Evolutionary conservation across 1,140 invertebrate genomes (phyloP).

Genomic region (honey bee (Apis mellifera)): DNA sequence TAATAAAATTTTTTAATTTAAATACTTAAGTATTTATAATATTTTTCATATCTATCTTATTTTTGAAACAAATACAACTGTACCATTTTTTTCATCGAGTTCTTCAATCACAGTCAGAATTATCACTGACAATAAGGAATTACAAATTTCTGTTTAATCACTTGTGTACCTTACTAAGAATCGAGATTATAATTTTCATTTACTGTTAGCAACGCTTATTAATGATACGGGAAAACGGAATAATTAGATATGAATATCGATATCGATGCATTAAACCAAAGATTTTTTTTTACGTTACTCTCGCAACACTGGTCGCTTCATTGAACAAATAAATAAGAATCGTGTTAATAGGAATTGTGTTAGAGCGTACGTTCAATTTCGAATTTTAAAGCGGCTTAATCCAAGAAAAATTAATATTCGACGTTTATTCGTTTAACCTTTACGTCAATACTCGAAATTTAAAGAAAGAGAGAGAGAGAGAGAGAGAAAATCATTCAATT

Average conservation of each 20-base stretch:
- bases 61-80: too few relatives aligned
- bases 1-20: too few relatives aligned
- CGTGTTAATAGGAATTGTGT: conserved; percentile 3
- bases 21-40: too few relatives aligned
- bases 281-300: neutral
- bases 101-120: conserved; percentile 28
- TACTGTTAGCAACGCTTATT: neutral
- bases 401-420: neutral
- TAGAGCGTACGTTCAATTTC: neutral
- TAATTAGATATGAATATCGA: neutral
- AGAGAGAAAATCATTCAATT: too few relatives aligned
- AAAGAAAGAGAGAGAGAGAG: too few relatives aligned
- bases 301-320: neutral
- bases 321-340: neutral
- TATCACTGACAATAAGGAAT: conserved; percentile 52
- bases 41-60: too few relatives aligned
- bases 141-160: conserved; percentile 14
- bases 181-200: neutral
- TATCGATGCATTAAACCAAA: neutral
- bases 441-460: too few relatives aligned
- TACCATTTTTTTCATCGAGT: too few relatives aligned
- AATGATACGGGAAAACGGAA: neutral
- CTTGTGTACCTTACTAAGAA: too few relatives aligned
- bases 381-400: neutral
- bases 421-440: too few relatives aligned